Conservation (phyloP, 1,140 invertebrate species). For the Zaprionus lachaisei region DNA sequence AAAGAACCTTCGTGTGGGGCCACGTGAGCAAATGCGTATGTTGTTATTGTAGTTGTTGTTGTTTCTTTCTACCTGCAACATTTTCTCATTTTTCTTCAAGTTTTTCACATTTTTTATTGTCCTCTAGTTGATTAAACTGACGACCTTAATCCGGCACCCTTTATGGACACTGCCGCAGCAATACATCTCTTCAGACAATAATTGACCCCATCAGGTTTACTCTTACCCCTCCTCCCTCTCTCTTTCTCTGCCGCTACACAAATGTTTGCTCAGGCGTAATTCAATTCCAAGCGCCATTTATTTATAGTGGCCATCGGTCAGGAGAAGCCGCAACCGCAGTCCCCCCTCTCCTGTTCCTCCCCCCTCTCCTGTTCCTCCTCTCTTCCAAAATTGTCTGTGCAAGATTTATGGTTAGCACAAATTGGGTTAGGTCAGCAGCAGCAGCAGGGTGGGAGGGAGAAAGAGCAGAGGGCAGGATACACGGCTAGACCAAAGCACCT, state of each 20-base stretch:
- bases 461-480: background rate
- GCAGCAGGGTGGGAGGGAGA: too few relatives aligned
- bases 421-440: conserved; percentile 52
- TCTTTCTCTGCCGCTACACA: background rate
- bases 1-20: conserved; percentile 27
- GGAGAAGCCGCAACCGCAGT: conserved; percentile 7
- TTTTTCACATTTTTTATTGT: conserved; percentile 27
- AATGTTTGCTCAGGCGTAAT: conserved; percentile 70
- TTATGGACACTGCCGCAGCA: conserved; percentile 72
- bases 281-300: conserved; percentile 79
- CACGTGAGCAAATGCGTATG: conserved; percentile 46
- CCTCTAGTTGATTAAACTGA: conserved; percentile 49
- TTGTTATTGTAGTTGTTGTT: background rate
- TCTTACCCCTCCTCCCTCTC: too few relatives aligned
- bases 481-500: conserved; percentile 25
- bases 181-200: conserved; percentile 71
- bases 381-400: conserved; percentile 4
- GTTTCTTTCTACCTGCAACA: conserved; percentile 4
- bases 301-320: conserved; percentile 67
- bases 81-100: conserved; percentile 7
- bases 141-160: conserved; percentile 37
- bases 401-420: conserved; percentile 43
- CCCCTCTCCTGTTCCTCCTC: conserved; percentile 3
- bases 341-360: background rate
- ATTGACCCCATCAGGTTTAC: conserved; percentile 15